Evolutionary conservation across 2,888 invertebrate genomes (phyloP), one percentile per base, ranked within the genome.

Genomic region (Oeneis ivallda): DNA sequence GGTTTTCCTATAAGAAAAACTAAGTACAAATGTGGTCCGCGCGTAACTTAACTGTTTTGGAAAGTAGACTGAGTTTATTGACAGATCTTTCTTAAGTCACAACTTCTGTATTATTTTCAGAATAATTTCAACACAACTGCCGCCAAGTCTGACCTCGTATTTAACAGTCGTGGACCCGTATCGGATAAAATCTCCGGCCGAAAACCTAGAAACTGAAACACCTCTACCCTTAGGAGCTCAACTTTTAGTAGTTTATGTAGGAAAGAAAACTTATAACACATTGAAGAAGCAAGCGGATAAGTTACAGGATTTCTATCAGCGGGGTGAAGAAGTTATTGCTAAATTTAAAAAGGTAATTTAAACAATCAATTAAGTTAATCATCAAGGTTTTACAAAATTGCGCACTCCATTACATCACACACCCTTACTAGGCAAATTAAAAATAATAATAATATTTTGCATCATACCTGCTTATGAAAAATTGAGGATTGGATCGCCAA

Each of bases 91-190:
- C n/a, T n/a, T n/a, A n/a, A n/a, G n/a, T n/a, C 2, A 26, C 8
- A 56, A 41, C n/a, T 8, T 53, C 49, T 19, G 1, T 1, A 19
- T 32, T 62, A 39, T 70, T 89, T 87, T 47, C 82, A 97, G 97
- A 87, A 95, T 97, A 74, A 94, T 97, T 57, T 95, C 96, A 45
- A 95, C 97, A 0, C 97, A 97, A 78, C 84, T 97, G 6, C 94
- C 94, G 47, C 93, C 95, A 5, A 93, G 93, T 70, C 87, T 96
- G 65, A 96, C 96, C 0, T 97, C 97, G 72, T 94, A 95, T 80
- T 88, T 97, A 8, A 94, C 96, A 13, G 93, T 97, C 65, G 95
- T 96, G 39, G 96, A 97, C 88, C 97, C 97, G 0, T 95, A 95
- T 79, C 93, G 96, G 74, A 95, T 97, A 81, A 96, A 96, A 89